These are phyloP conservation scores for Acipenser oxyrinchus DNA, from an alignment of 2,797 vertebrate genomes.

Conservation along the genomic window DNA sequence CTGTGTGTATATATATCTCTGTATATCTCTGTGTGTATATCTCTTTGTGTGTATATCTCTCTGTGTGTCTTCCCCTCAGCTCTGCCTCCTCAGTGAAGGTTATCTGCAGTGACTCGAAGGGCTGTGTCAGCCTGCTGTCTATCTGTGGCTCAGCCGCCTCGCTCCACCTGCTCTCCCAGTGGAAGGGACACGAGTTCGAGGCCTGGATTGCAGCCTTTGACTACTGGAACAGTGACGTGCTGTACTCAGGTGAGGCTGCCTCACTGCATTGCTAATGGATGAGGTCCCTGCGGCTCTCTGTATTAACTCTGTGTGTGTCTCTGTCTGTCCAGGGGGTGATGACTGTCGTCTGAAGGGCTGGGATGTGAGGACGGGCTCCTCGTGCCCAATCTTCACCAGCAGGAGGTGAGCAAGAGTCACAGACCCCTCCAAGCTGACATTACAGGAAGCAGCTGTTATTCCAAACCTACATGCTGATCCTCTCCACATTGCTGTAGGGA, in stretches of 20 bases:
- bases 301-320: conserved; percentile 6
- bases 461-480: no score
- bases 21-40: no score
- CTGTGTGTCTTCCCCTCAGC: background rate
- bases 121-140: conserved; percentile 66
- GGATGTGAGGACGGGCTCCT: conserved; percentile 67
- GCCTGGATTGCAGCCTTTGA: conserved; percentile 95
- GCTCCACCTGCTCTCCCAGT: conserved; percentile 57
- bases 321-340: conserved; percentile 71
- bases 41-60: background rate
- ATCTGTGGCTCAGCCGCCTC: conserved; percentile 46
- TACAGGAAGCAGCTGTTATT: no score
- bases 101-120: conserved; percentile 83
- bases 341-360: conserved; percentile 85
- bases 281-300: background rate
- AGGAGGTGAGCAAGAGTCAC: conserved; percentile 47
- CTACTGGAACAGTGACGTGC: conserved; percentile 79
- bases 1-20: no score
- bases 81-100: conserved; percentile 51
- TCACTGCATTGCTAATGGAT: no score
- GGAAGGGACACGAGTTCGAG: conserved; percentile 87
- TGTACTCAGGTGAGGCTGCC: conserved; percentile 76
- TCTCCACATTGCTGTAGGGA: no score
- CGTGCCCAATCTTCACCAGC: conserved; percentile 66
- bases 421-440: no score